Base-by-base conservation (phyloP, 2,888 invertebrate species). In the Cyaniris semiargus region DNA sequence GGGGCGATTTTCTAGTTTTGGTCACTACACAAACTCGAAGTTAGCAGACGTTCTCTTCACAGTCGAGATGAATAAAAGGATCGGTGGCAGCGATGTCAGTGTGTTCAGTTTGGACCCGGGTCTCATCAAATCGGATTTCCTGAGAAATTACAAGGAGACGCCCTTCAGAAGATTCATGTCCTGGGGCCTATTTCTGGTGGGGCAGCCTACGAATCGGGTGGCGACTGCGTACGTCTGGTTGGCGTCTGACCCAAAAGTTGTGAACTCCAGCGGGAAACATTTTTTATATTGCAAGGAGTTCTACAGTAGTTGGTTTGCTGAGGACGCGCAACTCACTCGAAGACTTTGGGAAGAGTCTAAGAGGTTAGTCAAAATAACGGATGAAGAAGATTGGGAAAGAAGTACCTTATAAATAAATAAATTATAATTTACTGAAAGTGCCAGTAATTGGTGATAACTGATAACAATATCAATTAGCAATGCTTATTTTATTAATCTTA, bases 101-200 rank as follows among this genome's bases (percentile, higher is more conserved):
- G 96, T 96, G 0, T 97, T 97, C 86, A 97, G 96, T 82, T 93
- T 98, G 83, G 98, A 98, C 91, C 98, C 98, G 0, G 98, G 98
- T 8, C 94, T 97, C 89, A 96, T 96, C 74, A 96, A 96, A 85
- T 96, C 96, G 0, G 96, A 96, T 44, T 97, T 97, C 77, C 97
- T 97, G 95, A 95, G 96, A 75, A 96, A 89, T 79, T 83, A 83
- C 2, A 84, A 86, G 0, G 85, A 81, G 70, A 80, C 82, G 0
- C 72, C 81, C 5, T 79, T 86, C 72, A 86, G 82, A 76, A 81
- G 78, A 7, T 66, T 85, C 4, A 78, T 90, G 0, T 88, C 86
- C 79, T 60, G 77, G 31, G 88, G 83, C 0, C 80, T 90, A 53
- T 75, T 82, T 34, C 80, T 79, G 58, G 81, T 89, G 56, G 90